Evolutionary conservation across 2,113 vertebrate species (phyloP), one percentile per base, ranked within the genome.

Genomic region (Myiozetetes cayanensis): DNA sequence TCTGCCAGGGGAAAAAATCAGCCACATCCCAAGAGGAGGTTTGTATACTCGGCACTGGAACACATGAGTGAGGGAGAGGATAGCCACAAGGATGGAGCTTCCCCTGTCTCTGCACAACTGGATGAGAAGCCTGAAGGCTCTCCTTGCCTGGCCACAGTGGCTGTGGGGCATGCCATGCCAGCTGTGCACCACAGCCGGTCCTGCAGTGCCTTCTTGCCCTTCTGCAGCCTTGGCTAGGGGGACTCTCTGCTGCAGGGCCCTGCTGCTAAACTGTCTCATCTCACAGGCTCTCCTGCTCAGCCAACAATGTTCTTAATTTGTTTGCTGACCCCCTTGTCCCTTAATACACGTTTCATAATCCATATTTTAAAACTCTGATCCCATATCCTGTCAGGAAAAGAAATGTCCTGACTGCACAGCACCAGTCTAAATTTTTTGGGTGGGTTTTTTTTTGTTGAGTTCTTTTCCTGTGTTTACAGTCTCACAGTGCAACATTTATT

Each of bases 381-480:
- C 70, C 87, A 62, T 92, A 96, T 97, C 97, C 97, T 97, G 97
- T 95, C 87, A 89, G 92, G 76, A 93, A 96, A 91, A 97, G 75
- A 96, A 94, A 89, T 75, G 93, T 96, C 90, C 49, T 92, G 75
- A 92, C 80, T 90, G 91, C 67, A 81, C 68, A 89, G 63, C 75
- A 84, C 49, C 53, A 94, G 95, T 33, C 81, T 79, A 68, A 85
- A 70, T 67, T 90, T 96, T 88, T 83, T 58, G 25, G 62, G 20
- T 91, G n/a, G n/a, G 62, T 65, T 62, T 85, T 28, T 89, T 66
- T 79, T 8, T n/a, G 55, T 94, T 49, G 63, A 28, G 87, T 93
- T 88, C 92, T 96, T 97, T 98, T 97, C 97, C 95, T 97, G 96
- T 97, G 93, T 97, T 97, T 98, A 96, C 89, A 80, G 63, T 93